Evolutionary conservation across 2,888 invertebrate genomes (phyloP), one percentile per base, ranked within the genome.

Genomic region (Andrena chrysosceles): DNA sequence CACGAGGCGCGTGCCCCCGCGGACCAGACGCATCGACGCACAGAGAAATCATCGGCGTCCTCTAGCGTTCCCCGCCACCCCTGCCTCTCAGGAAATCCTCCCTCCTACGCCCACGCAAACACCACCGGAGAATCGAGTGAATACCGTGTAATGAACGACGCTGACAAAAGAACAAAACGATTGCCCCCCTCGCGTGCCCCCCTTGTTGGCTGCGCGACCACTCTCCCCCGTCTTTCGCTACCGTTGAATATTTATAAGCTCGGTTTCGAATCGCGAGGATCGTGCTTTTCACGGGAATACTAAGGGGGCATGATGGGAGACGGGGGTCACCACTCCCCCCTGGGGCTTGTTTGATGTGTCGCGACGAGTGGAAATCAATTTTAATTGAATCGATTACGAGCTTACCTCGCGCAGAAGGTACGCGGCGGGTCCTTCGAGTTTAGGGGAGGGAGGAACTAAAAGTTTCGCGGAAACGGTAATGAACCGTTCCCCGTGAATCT

Each of bases 141-240:
- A 77, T 49, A 26, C 69, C 69, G 78, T 78, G 74, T 88, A 87
- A 88, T 73, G 78, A 87, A 42, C 75, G 81, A 69, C 75, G 77
- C 88, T 88, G 88, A 88, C 88, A 88, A 88, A 88, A 88, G 88
- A 66, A 88, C 88, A 87, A 87, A 87, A 85, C 85, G 68, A 56
- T 67, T 66, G 66, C 69, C 52, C 29, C 16, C 20, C 35, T 10
- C 8, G 13, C 33, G 52, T 13, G n/a, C n/a, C 29, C 42, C 35
- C 16, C 20, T 29, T 54, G 29, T 20, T 20, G 48, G 35, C 63
- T 33, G 71, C 54, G 56, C 63, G 35, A 60, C 56, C 59, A 59
- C 60, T 68, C 23, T 60, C 76, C 20, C 63, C 60, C 74, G 48
- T 67, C 67, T 70, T 77, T 48, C 68, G 77, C 73, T 84, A 35